A percentile compares a stretch with the other conserved stretches of the same genome.
These are phyloP conservation scores for Choloepus hoffmanni DNA, from an alignment of 2,113 vertebrate species.

Conservation along the genomic window DNA sequence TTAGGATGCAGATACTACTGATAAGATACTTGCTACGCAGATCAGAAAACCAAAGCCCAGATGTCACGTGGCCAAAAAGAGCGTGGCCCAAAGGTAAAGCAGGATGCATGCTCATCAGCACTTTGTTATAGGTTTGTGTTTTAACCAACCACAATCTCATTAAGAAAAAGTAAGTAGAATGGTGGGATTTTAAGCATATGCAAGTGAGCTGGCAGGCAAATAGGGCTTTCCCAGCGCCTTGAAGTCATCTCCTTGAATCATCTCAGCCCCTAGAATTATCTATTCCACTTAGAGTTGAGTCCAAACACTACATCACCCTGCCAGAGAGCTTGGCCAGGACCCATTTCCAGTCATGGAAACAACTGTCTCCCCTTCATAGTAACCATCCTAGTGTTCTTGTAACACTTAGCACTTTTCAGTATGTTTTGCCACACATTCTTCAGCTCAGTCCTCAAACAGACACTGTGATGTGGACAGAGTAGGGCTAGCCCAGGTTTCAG, in stretches of 20 bases:
- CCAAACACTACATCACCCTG: background rate
- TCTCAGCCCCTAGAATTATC: background rate
- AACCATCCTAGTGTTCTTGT: background rate
- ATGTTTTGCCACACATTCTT: background rate
- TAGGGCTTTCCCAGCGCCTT: background rate
- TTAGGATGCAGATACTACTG: too few species aligned
- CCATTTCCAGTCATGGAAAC: background rate
- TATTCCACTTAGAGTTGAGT: background rate
- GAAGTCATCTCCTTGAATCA: background rate
- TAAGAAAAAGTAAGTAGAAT: background rate
- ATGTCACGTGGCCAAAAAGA: background rate
- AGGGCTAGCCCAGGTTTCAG: background rate
- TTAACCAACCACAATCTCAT: background rate
- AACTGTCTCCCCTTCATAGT: background rate
- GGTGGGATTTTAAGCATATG: background rate
- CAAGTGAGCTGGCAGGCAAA: background rate
- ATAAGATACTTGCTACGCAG: background rate
- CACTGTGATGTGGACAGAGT: fast-evolving
- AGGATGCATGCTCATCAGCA: background rate
- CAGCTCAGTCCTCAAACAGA: background rate
- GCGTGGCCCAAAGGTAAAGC: background rate
- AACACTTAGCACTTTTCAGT: background rate
- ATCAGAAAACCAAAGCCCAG: background rate
- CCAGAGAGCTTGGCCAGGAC: background rate
- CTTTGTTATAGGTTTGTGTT: background rate